Evolutionary conservation across 1,140 invertebrate genomes (phyloP), one percentile per base, ranked within the genome.

Genomic region (Steinernema khuongi): DNA sequence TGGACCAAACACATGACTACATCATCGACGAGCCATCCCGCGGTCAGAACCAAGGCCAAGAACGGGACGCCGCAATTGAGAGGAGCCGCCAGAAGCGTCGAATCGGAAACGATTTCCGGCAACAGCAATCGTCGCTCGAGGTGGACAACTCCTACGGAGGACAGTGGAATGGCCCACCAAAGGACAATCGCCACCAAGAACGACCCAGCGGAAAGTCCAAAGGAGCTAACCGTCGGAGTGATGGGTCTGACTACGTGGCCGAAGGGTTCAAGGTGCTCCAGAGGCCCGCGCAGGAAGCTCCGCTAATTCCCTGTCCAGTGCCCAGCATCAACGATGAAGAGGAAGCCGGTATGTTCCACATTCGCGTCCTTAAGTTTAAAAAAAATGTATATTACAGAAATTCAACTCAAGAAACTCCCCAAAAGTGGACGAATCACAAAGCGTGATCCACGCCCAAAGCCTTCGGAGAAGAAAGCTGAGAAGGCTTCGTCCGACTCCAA

Each of bases 321-420:
- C 50, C 50, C 2, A 22, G 4, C 50, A 60, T 60, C 19, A 22
- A 60, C 7, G 50, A 60, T 60, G 50, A 60, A 2, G 50, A 60
- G 7, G 50, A 60, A 22, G 26, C 14, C 22, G 50, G 50, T 60
- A 60, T 60, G 50, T 60, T 60, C 7, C 7, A n/a, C n/a, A 4
- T 60, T 14, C 50, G 50, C 26, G 29, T 74, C 41, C 68, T 33
- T 14, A 41, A n/a, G 28, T 17, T 73, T 26, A 31, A 71, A 74
- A 73, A 30, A 70, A 70, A 33, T n/a, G 19, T 7, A 1, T 2
- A 29, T 73, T 73, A 1, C 50, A 75, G 74, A 72, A 29, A 68
- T 75, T 4, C 75, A 77, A 67, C 31, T 77, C 67, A 77, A 72
- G 1, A 77, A 74, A 31, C 69, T 77, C 1, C 67, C 73, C 72